Evolutionary conservation across 2,797 vertebrate species (phyloP).

Genomic region (Craterocephalus amniculus): DNA sequence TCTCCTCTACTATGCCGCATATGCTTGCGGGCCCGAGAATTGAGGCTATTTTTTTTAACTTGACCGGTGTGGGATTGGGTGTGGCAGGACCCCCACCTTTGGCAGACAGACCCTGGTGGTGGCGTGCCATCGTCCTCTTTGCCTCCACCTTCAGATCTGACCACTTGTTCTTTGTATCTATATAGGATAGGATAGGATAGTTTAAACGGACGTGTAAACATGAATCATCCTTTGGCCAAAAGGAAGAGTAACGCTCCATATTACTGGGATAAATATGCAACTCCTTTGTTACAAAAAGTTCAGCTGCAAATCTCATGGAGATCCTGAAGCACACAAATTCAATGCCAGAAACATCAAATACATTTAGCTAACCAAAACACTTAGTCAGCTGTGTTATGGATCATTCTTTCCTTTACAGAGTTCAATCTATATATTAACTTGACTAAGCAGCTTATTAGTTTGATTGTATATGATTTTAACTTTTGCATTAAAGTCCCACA

Average conservation of each 20-base stretch:
- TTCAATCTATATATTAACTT: neutral
- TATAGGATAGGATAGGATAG: too few species aligned
- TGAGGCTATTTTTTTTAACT: too few species aligned
- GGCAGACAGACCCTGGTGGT: too few species aligned
- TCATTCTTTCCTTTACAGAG: neutral
- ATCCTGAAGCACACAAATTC: neutral
- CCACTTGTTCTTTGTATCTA: too few species aligned
- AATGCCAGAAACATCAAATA: neutral
- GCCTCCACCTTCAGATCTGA: too few species aligned
- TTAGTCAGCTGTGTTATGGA: neutral
- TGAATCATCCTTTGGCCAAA: too few species aligned
- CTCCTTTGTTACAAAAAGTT: neutral
- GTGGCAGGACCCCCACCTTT: too few species aligned
- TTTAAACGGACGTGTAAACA: too few species aligned
- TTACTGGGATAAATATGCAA: neutral
- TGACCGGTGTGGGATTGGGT: too few species aligned
- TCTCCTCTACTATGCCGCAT: too few species aligned
- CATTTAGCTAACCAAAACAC: neutral
- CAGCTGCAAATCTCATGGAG: neutral
- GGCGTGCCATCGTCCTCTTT: too few species aligned
- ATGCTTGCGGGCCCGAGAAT: too few species aligned
- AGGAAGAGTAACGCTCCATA: neutral
- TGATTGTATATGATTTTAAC: slow-evolving; percentile 6
- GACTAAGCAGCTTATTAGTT: slow-evolving; percentile 1
- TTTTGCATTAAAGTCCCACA: neutral